Percentiles rank a stretch among this genome's conserved stretches.
phyloP scores from a whole-genome alignment of 1,140 invertebrate genomes.

The Himalopsyche phryganea region DNA sequence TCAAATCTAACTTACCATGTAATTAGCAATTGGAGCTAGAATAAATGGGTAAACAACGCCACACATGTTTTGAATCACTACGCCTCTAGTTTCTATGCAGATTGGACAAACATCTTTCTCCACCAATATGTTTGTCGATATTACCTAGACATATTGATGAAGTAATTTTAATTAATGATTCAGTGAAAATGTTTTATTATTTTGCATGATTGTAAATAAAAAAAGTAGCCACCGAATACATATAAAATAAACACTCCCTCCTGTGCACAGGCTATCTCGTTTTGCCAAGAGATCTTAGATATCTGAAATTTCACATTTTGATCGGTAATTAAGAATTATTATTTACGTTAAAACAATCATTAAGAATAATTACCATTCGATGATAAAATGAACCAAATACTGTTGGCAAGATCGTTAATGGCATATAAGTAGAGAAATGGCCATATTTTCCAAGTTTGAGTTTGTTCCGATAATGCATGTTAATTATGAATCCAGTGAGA shows the following conservation, averaged over 20 bases:
- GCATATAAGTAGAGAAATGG: slow-evolving; percentile 18
- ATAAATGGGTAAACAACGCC: slow-evolving; percentile 48
- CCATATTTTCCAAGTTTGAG: slow-evolving; percentile 37
- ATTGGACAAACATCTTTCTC: slow-evolving; percentile 45
- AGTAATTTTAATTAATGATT: slow-evolving; percentile 1
- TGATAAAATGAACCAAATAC: slow-evolving; percentile 9
- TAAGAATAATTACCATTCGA: slow-evolving; percentile 31
- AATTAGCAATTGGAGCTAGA: slow-evolving; percentile 42
- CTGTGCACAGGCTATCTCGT: not conserved
- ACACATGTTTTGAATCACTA: slow-evolving; percentile 37
- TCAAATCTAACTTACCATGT: slow-evolving; percentile 56
- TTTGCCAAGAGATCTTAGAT: not conserved
- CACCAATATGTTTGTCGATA: slow-evolving; percentile 45
- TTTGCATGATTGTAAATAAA: not conserved
- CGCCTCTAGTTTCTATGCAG: slow-evolving; percentile 49
- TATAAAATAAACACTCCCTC: not conserved
- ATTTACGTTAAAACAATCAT: too few species aligned
- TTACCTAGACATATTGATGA: slow-evolving; percentile 39
- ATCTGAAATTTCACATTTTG: not conserved
- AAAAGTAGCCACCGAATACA: not conserved
- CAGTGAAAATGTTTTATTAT: not conserved
- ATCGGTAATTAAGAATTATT: too few species aligned
- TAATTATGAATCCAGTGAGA: slow-evolving; percentile 31
- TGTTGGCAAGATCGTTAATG: slow-evolving; percentile 19
- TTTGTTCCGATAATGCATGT: slow-evolving; percentile 36